These are phyloP conservation scores for Lepidiolamprologus cunningtoni DNA, from an alignment of 2,113 vertebrate species.

Conservation along the genomic window DNA sequence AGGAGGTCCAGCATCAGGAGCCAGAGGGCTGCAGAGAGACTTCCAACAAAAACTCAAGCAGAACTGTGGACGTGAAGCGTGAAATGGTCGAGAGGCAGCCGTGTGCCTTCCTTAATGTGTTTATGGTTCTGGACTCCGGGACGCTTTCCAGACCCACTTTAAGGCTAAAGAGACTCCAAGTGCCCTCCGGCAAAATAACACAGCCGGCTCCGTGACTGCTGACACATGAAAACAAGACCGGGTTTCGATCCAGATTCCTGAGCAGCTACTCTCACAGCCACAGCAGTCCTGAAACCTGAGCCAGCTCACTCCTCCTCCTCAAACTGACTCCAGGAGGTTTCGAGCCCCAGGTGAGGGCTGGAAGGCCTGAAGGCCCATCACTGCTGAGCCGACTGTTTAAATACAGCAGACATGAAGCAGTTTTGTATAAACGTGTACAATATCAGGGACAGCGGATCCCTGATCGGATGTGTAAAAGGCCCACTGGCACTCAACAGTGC, in stretches of 20 bases:
- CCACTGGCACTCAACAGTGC: neutral
- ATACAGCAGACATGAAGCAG: neutral
- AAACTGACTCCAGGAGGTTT: neutral
- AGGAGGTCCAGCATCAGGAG: neutral
- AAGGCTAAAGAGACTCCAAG: slow-evolving; percentile 12
- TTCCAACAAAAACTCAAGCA: slow-evolving; percentile 9
- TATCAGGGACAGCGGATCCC: neutral
- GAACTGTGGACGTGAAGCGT: neutral
- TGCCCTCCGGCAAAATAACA: slow-evolving; percentile 33
- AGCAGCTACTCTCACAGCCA: neutral
- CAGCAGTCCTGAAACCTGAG: neutral
- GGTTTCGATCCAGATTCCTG: neutral
- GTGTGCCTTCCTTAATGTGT: slow-evolving; percentile 4
- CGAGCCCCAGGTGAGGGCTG: neutral
- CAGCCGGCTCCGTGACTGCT: slow-evolving; percentile 5
- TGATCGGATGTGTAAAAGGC: neutral
- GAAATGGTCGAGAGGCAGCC: neutral
- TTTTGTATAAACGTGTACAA: neutral
- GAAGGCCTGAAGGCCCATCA: neutral
- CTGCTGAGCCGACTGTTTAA: neutral
- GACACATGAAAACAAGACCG: slow-evolving; percentile 23
- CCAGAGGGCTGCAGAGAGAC: neutral
- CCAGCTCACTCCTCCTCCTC: neutral
- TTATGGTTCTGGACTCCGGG: slow-evolving; percentile 32
- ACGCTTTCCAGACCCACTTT: slow-evolving; percentile 23